A percentile compares a stretch with the other conserved stretches of the same genome.
These are phyloP conservation scores for Neoaliturus tenellus DNA, from an alignment of 2,888 invertebrate genomes.

Conservation along the genomic window DNA sequence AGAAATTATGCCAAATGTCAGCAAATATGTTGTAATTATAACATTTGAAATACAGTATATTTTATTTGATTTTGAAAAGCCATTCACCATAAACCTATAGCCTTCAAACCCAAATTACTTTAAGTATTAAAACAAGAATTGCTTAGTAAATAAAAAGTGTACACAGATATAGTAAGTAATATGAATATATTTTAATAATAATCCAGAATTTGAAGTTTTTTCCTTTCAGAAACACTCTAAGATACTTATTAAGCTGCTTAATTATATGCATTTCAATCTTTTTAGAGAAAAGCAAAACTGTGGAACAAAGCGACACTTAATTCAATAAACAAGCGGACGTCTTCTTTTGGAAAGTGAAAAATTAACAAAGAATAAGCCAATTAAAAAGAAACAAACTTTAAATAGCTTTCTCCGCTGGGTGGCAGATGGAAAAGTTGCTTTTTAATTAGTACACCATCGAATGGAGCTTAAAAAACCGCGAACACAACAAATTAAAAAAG, in stretches of 20 bases:
- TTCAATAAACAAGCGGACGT: slow-evolving; percentile 25
- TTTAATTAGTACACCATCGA: slow-evolving; percentile 38
- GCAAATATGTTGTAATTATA: no score
- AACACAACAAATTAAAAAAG: slow-evolving; percentile 43
- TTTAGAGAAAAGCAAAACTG: slow-evolving; percentile 10
- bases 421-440: slow-evolving; percentile 47
- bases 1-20: no score
- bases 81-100: no score
- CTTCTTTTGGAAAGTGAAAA: slow-evolving; percentile 20
- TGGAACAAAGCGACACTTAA: slow-evolving; percentile 12
- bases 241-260: not conserved
- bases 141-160: no score
- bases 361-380: slow-evolving; percentile 55
- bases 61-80: no score
- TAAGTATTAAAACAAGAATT: no score
- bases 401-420: not conserved
- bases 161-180: no score
- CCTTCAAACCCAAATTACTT: no score
- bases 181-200: no score
- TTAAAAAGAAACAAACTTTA: slow-evolving; percentile 57
- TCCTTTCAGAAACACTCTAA: no score
- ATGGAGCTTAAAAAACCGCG: slow-evolving; percentile 23
- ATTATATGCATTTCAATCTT: slow-evolving; percentile 6
- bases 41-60: no score
- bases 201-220: no score